Conservation (phyloP, 53 echinoderm and acorn worm genomes). For the Antedon mediterranea region DNA sequence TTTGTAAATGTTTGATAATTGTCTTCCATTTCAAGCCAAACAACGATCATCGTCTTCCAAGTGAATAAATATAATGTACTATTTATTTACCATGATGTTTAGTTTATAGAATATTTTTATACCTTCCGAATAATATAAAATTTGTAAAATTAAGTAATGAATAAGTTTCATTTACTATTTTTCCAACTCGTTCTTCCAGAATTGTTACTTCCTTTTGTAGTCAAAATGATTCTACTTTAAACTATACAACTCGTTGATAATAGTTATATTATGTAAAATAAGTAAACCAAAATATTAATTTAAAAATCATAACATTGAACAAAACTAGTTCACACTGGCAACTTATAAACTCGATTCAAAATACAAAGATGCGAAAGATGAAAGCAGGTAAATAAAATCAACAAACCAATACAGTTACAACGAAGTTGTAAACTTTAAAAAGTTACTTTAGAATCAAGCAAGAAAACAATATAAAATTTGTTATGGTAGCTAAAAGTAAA, state of each 20-base stretch:
- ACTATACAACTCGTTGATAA: not conserved
- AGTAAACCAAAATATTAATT: no score
- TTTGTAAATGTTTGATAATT: not conserved
- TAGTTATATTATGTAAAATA: no score
- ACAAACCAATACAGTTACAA: no score
- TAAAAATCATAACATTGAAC: no score
- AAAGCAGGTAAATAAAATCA: no score
- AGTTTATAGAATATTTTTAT: not conserved
- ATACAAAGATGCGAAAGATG: no score
- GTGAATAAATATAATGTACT: not conserved
- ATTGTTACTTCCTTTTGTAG: not conserved
- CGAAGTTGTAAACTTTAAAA: no score
- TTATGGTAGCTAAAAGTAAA: no score
- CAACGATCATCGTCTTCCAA: not conserved
- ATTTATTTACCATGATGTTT: not conserved
- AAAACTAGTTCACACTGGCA: no score
- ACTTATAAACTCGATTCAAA: no score
- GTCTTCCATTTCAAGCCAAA: not conserved
- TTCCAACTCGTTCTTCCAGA: not conserved
- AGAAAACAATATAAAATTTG: no score
- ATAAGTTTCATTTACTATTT: not conserved
- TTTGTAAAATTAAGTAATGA: not conserved
- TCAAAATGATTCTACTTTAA: not conserved
- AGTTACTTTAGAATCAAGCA: no score
- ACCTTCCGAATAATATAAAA: not conserved